Evolutionary conservation across 2,113 vertebrate genomes (phyloP), one percentile per base, ranked within the genome.

Genomic region (Entelurus aequoreus): DNA sequence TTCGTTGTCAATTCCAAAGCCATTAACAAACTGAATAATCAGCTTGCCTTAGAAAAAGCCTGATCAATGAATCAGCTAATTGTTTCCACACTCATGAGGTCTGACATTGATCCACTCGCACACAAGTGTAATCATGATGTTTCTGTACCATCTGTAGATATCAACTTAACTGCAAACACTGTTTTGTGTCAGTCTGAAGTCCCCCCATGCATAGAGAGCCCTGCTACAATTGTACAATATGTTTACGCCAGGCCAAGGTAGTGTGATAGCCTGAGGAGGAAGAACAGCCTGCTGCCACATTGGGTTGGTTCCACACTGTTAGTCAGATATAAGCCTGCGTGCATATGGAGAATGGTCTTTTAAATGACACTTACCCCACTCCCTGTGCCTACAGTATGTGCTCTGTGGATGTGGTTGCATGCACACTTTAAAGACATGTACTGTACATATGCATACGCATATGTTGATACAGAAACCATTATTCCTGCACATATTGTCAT

Each of bases 241-340:
- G 64, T 71, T 84, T 85, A 79, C 79, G 58, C 15, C 44, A 19
- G 44, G 83, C 88, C 87, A 90, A 87, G 82, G 74, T 63, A 71
- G 74, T 64, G 73, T 4, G 71, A 84, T 79, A 67, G 82, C 90
- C 89, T 60, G 77, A 85, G 82, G 88, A 87, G 69, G 75, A 74
- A 64, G 74, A 88, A 87, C 90, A 91, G 86, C 89, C 90, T 88
- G 88, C 87, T 82, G 74, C 75, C 84, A 72, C 88, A 87, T 90
- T 88, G 88, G 87, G 87, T 81, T 75, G 82, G 87, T 88, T 90
- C 87, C 86, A 87, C 79, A 70, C 87, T 80, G 86, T 86, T 91
- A 88, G 85, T 81, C 88, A 87, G 86, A 84, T 80, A 86, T 86
- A 77, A 72, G 83, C 82, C 84, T 75, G 74, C 74, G 78, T 83